Conservation (phyloP, 1,140 invertebrate species). For the Telenomus remus region DNA sequence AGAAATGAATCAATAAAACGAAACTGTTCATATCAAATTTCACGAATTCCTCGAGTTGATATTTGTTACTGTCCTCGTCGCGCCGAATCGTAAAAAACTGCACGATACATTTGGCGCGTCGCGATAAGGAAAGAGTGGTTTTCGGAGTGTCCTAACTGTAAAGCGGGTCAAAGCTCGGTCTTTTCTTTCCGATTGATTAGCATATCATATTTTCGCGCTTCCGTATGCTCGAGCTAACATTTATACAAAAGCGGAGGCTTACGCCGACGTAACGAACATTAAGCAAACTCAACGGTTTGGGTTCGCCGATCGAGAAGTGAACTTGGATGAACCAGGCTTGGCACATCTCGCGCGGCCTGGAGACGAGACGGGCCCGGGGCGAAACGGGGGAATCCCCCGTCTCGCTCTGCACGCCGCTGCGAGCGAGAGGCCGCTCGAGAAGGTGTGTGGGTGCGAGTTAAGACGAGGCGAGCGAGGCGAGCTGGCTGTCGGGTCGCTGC, state of each 20-base stretch:
- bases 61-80: too few species aligned
- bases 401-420: neutral
- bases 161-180: constrained; percentile 20
- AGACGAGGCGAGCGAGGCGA: constrained; percentile 57
- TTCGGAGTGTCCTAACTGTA: constrained; percentile 19
- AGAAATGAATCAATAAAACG: too few species aligned
- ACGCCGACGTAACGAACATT: constrained; percentile 46
- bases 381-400: constrained; percentile 9
- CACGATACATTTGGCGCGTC: too few species aligned
- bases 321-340: constrained; percentile 62
- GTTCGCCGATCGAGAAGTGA: constrained; percentile 71
- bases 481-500: constrained; percentile 64
- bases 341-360: constrained; percentile 41
- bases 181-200: constrained; percentile 32
- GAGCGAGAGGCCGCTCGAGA: constrained; percentile 4
- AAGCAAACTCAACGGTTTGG: constrained; percentile 58
- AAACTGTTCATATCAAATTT: neutral
- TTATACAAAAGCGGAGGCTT: constrained; percentile 39
- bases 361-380: constrained; percentile 28
- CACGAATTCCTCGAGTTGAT: too few species aligned
- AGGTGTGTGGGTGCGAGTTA: constrained; percentile 56
- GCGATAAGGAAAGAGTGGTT: too few species aligned
- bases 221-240: constrained; percentile 28
- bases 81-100: too few species aligned
- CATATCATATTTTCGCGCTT: constrained; percentile 42